A percentile compares a stretch with the other conserved stretches of the same genome.
These are phyloP conservation scores for Drosophila cracens DNA, from an alignment of 2,888 invertebrate genomes.

Conservation along the genomic window DNA sequence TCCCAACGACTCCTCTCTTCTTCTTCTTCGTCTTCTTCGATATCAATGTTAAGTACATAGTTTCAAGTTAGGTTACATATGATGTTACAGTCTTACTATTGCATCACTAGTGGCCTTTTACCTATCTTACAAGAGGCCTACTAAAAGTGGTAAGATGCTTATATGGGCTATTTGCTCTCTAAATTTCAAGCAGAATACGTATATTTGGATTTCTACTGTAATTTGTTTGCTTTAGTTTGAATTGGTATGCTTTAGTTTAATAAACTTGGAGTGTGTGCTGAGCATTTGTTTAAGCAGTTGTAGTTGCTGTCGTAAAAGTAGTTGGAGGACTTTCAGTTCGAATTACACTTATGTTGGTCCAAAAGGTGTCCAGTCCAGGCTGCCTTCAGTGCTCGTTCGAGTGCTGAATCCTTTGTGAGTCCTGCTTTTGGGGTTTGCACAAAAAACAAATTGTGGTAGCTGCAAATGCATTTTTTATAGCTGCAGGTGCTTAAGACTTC, in stretches of 20 bases:
- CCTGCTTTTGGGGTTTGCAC: conserved; percentile 31
- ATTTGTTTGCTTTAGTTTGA: background rate
- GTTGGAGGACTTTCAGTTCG: conserved; percentile 19
- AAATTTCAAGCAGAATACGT: background rate
- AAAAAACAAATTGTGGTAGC: conserved; percentile 22
- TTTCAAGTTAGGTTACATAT: no score
- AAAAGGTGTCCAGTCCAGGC: conserved; percentile 57
- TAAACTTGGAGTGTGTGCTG: conserved; percentile 1
- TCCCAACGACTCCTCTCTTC: no score
- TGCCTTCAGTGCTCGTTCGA: conserved; percentile 38
- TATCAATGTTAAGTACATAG: no score
- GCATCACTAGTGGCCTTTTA: no score
- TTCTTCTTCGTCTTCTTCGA: no score
- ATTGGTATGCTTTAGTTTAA: background rate
- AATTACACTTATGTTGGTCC: conserved; percentile 7
- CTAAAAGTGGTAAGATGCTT: no score
- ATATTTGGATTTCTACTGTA: background rate
- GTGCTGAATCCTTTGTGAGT: conserved; percentile 37
- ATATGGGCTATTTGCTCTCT: no score
- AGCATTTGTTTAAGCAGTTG: conserved; percentile 9
- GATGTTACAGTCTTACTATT: no score
- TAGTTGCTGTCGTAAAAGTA: conserved; percentile 14
- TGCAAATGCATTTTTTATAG: conserved; percentile 27
- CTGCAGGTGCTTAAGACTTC: conserved; percentile 27
- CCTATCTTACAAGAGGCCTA: no score